A percentile compares a stretch with the other conserved stretches of the same genome.
phyloP scores from a whole-genome alignment of 92 coral and sea anemone genomes.

The Ricordea florida region DNA sequence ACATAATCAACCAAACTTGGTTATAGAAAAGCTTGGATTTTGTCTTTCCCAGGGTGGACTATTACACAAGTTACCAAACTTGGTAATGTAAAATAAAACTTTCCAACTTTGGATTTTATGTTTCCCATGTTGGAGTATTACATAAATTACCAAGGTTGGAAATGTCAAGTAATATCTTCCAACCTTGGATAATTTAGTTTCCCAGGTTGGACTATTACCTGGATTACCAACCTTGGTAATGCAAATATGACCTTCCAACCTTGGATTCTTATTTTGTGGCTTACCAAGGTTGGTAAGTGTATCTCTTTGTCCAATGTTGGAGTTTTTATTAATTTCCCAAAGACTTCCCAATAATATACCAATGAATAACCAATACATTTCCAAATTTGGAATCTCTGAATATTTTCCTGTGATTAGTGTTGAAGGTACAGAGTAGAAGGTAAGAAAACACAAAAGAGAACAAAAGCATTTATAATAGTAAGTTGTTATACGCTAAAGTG shows the following conservation, averaged over 20 bases:
- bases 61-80: not conserved
- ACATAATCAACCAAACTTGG: slow-evolving; percentile 2
- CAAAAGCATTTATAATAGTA: no score
- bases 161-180: not conserved
- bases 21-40: not conserved
- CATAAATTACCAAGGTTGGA: not conserved
- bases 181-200: not conserved
- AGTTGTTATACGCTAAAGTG: no score
- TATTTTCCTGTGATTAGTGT: slow-evolving; percentile 27
- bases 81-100: not conserved
- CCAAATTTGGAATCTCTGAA: slow-evolving; percentile 29
- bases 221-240: slow-evolving; percentile 39
- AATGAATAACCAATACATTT: slow-evolving; percentile 24
- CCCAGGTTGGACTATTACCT: slow-evolving; percentile 1
- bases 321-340: slow-evolving; percentile 18
- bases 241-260: slow-evolving; percentile 33
- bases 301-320: slow-evolving; percentile 47
- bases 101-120: not conserved
- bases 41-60: not conserved
- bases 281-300: slow-evolving; percentile 34
- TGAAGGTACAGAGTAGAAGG: no score
- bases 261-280: slow-evolving; percentile 1
- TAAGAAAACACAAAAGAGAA: no score
- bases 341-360: slow-evolving; percentile 29
- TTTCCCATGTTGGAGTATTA: not conserved